phyloP scores from a whole-genome alignment of 2,888 invertebrate genomes.

The Gibbula magus region DNA sequence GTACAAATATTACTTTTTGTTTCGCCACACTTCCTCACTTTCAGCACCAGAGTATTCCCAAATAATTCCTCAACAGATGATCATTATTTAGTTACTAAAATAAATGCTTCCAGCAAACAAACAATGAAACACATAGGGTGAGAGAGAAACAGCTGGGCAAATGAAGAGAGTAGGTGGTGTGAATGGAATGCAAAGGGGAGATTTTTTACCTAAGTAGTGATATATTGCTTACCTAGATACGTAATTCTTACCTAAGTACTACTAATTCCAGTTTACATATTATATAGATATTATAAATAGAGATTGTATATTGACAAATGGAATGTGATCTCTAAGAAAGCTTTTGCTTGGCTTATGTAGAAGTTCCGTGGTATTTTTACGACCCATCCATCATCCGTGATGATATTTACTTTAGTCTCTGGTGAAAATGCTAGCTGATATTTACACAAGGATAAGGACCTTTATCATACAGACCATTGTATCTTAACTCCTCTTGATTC shows the following conservation, averaged over 20 bases:
- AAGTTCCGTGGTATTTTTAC: not conserved
- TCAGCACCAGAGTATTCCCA: slow-evolving; percentile 10
- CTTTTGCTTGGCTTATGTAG: not conserved
- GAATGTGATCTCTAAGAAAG: too few species aligned
- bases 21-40: not conserved
- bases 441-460: not conserved
- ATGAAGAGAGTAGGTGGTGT: not conserved
- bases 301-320: too few species aligned
- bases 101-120: slow-evolving; percentile 11
- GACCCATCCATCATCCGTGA: not conserved
- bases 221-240: too few species aligned
- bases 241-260: too few species aligned
- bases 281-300: too few species aligned
- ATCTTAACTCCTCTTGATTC: not conserved
- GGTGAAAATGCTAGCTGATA: not conserved
- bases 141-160: not conserved
- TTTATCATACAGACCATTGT: not conserved
- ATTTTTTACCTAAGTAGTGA: too few species aligned
- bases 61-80: slow-evolving; percentile 20
- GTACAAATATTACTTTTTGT: slow-evolving; percentile 12
- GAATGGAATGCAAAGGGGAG: too few species aligned
- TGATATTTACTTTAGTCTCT: slow-evolving; percentile 10
- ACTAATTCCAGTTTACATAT: too few species aligned
- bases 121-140: not conserved
- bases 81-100: slow-evolving; percentile 22